A percentile compares a stretch with the other conserved stretches of the same genome.
Evolutionary conservation across 2,797 vertebrate genomes (phyloP).

Genomic region (Pseudopleuronectes americanus): DNA sequence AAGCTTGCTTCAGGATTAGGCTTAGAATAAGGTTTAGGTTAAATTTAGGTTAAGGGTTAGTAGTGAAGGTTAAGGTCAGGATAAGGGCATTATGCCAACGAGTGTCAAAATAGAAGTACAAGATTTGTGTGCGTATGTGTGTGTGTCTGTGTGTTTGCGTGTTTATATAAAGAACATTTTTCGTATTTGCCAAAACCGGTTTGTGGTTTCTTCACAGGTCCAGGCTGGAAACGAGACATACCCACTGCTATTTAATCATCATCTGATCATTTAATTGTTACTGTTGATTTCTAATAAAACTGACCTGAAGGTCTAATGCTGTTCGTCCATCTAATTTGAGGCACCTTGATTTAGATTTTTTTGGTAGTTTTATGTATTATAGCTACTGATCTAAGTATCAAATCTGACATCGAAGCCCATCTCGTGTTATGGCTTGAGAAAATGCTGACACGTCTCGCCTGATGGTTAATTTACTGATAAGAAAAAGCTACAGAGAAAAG

Average conservation of each 20-base stretch:
- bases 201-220: conserved; percentile 45
- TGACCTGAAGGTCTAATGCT: conserved; percentile 13
- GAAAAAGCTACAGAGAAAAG: conserved; percentile 66
- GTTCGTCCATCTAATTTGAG: conserved; percentile 28
- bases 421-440: conserved; percentile 63
- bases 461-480: conserved; percentile 39
- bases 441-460: conserved; percentile 49
- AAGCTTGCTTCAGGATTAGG: too few species aligned
- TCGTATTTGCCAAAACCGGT: conserved; percentile 56
- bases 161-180: conserved; percentile 27
- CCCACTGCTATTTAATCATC: not conserved
- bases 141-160: too few species aligned
- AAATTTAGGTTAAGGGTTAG: too few species aligned
- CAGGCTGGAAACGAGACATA: conserved; percentile 35
- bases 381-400: conserved; percentile 44
- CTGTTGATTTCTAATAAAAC: conserved; percentile 17
- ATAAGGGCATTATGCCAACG: too few species aligned
- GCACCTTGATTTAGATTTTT: conserved; percentile 33
- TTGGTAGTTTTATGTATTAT: conserved; percentile 4
- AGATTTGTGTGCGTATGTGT: conserved; percentile 5
- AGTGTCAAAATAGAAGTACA: too few species aligned
- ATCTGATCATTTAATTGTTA: conserved; percentile 29
- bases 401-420: conserved; percentile 59
- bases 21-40: too few species aligned
- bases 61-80: too few species aligned